Evolutionary conservation across 1,140 invertebrate genomes (phyloP), one percentile per base, ranked within the genome.

Genomic region (Orussus abietinus): DNA sequence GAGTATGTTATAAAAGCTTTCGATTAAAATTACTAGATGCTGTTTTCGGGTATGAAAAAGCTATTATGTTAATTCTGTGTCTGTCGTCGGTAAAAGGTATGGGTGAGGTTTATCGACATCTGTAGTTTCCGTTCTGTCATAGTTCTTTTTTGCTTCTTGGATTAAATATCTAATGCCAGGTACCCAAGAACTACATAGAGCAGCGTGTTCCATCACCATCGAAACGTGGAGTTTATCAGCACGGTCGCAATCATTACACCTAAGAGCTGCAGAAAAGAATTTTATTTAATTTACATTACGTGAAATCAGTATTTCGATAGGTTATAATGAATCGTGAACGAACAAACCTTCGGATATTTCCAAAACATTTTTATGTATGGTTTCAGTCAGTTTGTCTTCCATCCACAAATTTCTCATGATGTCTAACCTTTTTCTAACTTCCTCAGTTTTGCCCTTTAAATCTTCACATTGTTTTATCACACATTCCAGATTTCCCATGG

Each of bases 181-280:
- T 53, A 76, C 75, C 74, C 75, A 76, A 12, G 63, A 55, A 45
- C 61, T 74, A 31, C 73, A 76, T 3, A 68, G 4, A 13, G 53
- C 51, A 17, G 64, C 60, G 49, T 75, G 49, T 11, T 69, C 61
- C 50, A 72, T 69, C 66, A 76, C 72, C 9, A 76, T 43, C 7
- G 62, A 47, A 30, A 72, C 45, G 14, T 76, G 73, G 12, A 76
- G 45, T 45, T 71, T 53, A 44, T 76, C 66, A 3, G 71, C 74
- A 34, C 42, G 46, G 5, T 64, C 56, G 3, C 50, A 28, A 35
- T 76, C 55, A 3, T 59, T 55, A 1, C 50, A 53, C 50, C 47
- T 53, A 18, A 76, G 39, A n/a, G 69, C 74, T 76, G 40, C 33
- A 68, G 62, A 28, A 19, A 26, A 19, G 9, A 18, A 33, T 35